Evolutionary conservation across 2,113 vertebrate genomes (phyloP).

Genomic region (Indri indri): DNA sequence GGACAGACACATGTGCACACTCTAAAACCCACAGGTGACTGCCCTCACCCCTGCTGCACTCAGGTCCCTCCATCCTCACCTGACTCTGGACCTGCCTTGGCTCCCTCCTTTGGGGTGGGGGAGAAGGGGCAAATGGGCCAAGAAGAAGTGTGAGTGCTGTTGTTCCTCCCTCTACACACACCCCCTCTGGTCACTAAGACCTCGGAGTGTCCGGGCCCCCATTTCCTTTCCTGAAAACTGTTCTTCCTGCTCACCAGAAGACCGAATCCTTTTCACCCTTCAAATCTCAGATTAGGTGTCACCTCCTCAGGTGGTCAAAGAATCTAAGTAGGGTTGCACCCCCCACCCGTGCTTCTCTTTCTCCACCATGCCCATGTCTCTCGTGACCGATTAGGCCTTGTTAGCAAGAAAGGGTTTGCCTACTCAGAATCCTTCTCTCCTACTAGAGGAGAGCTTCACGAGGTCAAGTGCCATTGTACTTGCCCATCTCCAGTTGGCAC

Average conservation of each 20-base stretch:
- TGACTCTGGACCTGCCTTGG: background rate
- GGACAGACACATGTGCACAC: accelerated
- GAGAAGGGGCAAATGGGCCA: accelerated
- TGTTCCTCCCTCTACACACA: background rate
- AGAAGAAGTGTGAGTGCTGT: no score
- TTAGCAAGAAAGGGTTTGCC: no score
- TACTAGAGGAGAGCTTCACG: accelerated
- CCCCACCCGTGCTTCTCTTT: accelerated
- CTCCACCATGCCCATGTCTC: accelerated
- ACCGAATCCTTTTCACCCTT: background rate
- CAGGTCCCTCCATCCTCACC: background rate
- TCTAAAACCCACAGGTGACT: background rate
- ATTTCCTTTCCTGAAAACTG: background rate
- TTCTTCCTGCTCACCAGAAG: background rate
- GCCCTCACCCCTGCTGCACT: accelerated
- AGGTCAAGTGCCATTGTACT: background rate
- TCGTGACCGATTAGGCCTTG: accelerated
- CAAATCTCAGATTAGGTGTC: background rate
- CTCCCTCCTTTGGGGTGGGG: background rate
- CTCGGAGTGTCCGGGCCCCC: background rate
- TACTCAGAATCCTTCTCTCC: background rate
- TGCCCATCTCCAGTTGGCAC: background rate
- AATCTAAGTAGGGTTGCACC: accelerated
- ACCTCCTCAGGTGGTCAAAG: background rate
- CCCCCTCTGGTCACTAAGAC: no score